These are phyloP conservation scores for Drosophila prolongata DNA, from an alignment of 2,888 invertebrate genomes.

Conservation along the genomic window DNA sequence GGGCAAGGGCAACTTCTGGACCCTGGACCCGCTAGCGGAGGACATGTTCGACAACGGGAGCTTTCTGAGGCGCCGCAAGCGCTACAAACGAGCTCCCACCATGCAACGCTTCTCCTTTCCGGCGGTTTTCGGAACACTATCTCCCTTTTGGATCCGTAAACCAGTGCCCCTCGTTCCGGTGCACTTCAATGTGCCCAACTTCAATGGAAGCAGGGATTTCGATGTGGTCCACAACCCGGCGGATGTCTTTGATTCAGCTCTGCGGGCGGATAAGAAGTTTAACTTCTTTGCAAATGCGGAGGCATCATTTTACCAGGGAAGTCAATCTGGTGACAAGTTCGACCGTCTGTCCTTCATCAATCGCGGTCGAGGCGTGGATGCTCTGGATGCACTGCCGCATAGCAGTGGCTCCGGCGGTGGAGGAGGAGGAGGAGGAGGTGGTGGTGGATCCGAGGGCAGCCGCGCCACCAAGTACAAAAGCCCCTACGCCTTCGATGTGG, in stretches of 20 bases:
- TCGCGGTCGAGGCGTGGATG: conserved; percentile 61
- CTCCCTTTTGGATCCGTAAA: conserved; percentile 85
- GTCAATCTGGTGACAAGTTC: conserved; percentile 79
- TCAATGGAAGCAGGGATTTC: conserved; percentile 81
- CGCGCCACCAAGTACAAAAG: conserved; percentile 68
- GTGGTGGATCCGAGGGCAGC: conserved; percentile 27
- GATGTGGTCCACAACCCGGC: conserved; percentile 81
- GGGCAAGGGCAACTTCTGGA: conserved; percentile 89
- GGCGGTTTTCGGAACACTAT: conserved; percentile 85
- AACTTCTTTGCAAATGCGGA: conserved; percentile 83
- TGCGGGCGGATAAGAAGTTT: conserved; percentile 81
- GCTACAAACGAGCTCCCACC: conserved; percentile 92
- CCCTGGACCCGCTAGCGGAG: conserved; percentile 97
- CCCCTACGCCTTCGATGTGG: conserved; percentile 66
- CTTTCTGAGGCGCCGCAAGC: conserved; percentile 96
- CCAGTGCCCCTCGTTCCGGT: conserved; percentile 84
- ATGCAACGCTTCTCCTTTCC: conserved; percentile 86
- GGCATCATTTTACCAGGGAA: conserved; percentile 73
- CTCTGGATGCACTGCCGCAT: conserved; percentile 55
- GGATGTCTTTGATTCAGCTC: conserved; percentile 81
- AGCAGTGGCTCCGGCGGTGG: conserved; percentile 34
- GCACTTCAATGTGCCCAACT: conserved; percentile 83
- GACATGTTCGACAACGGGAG: conserved; percentile 99
- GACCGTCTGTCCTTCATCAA: conserved; percentile 81
- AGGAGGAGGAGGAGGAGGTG: neutral